A percentile compares a stretch with the other conserved stretches of the same genome.
Conservation (phyloP, 1,140 invertebrate species). For the Drosophila yakuba region DNA sequence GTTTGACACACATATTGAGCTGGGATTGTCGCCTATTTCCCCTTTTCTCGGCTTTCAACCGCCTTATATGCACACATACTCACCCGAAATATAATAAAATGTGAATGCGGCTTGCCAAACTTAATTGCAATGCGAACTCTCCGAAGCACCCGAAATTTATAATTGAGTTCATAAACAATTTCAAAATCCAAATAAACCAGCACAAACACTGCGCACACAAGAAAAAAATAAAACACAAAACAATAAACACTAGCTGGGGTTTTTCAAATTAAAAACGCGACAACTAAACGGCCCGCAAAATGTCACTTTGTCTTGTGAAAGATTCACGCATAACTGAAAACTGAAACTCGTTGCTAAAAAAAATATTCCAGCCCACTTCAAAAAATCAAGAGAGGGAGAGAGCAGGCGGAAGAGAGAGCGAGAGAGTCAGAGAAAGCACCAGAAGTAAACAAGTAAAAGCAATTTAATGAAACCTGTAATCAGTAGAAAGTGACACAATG, state of each 20-base stretch:
- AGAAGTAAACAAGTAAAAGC: slow-evolving; percentile 38
- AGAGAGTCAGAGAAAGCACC: slow-evolving; percentile 21
- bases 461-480: slow-evolving; percentile 38
- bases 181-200: slow-evolving; percentile 44
- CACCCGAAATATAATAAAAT: slow-evolving; percentile 14
- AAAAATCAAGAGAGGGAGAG: slow-evolving; percentile 9
- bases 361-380: slow-evolving; percentile 19
- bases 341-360: slow-evolving; percentile 14
- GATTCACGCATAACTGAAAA: slow-evolving; percentile 79
- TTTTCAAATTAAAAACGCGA: slow-evolving; percentile 34
- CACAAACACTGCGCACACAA: slow-evolving; percentile 12
- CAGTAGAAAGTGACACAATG: slow-evolving; percentile 70
- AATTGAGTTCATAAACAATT: slow-evolving; percentile 49
- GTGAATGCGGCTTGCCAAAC: slow-evolving; percentile 29
- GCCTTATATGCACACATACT: slow-evolving; percentile 1
- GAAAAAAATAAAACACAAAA: slow-evolving; percentile 7
- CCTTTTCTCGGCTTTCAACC: slow-evolving; percentile 8
- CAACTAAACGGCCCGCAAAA: slow-evolving; percentile 43
- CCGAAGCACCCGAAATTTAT: slow-evolving; percentile 34
- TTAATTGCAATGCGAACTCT: slow-evolving; percentile 44
- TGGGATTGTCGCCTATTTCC: slow-evolving; percentile 1
- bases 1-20: slow-evolving; percentile 43
- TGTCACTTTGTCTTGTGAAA: slow-evolving; percentile 82
- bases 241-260: slow-evolving; percentile 3
- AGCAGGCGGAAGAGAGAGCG: slow-evolving; percentile 19